Percentiles rank a stretch among this genome's conserved stretches.
phyloP scores from a whole-genome alignment of 2,113 vertebrate genomes.

The Diadophis punctatus region DNA sequence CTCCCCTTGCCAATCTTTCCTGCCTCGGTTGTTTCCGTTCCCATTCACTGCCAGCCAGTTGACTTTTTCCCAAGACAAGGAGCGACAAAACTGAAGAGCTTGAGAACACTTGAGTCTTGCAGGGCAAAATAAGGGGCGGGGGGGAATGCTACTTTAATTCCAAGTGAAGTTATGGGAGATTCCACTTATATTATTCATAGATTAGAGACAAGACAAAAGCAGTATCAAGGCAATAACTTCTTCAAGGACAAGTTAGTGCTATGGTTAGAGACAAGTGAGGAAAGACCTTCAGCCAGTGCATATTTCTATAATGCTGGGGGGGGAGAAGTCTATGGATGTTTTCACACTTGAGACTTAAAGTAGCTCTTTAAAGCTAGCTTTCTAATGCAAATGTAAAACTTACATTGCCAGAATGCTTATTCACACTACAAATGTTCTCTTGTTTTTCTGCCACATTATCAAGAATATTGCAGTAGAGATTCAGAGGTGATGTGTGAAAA shows the following conservation, averaged over 20 bases:
- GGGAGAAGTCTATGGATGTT: background rate
- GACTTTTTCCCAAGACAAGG: background rate
- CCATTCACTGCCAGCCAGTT: background rate
- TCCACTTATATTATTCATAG: background rate
- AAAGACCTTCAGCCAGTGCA: background rate
- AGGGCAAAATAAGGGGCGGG: background rate
- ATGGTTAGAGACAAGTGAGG: background rate
- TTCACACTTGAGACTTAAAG: background rate
- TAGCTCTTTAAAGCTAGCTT: background rate
- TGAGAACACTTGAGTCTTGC: background rate
- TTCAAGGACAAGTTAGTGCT: background rate
- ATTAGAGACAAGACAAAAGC: background rate
- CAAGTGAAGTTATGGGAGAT: background rate
- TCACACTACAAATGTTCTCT: background rate
- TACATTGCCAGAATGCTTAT: background rate
- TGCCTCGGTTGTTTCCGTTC: background rate
- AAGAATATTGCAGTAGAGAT: background rate
- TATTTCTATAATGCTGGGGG: background rate
- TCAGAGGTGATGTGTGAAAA: background rate
- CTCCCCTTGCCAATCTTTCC: background rate
- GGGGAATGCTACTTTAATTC: background rate
- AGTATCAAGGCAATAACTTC: background rate
- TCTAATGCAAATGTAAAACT: background rate
- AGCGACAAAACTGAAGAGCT: background rate
- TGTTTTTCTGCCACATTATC: background rate